Conservation (phyloP, 2,113 vertebrate species). For the Mesembrinibis cayennensis region DNA sequence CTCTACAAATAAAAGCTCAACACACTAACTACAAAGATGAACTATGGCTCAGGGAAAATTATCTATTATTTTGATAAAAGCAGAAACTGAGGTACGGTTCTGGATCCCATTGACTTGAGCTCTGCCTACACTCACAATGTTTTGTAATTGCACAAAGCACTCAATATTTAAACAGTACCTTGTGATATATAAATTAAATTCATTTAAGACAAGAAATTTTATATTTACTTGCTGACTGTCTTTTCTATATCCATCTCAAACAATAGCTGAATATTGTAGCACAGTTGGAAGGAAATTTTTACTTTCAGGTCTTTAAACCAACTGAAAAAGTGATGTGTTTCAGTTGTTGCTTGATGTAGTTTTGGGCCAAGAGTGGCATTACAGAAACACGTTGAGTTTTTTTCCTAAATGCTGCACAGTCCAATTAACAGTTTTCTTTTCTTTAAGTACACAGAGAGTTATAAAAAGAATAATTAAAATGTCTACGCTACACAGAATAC, state of each 20-base stretch:
- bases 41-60: neutral
- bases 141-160: neutral
- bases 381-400: accelerated
- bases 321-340: neutral
- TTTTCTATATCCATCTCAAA: neutral
- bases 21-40: slow-evolving; percentile 22
- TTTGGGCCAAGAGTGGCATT: neutral
- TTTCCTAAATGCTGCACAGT: neutral
- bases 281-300: neutral
- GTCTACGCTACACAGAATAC: neutral
- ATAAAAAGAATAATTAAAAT: neutral
- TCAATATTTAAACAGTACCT: neutral
- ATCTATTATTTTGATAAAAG: neutral
- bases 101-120: neutral
- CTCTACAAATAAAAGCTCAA: slow-evolving; percentile 36
- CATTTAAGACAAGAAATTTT: neutral
- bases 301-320: neutral
- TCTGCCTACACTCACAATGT: neutral
- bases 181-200: neutral
- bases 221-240: neutral
- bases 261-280: neutral
- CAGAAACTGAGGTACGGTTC: neutral
- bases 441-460: neutral
- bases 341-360: neutral
- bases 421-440: neutral